Evolutionary conservation across 2,888 invertebrate genomes (phyloP).

Genomic region (Amblyjoppa proteus): DNA sequence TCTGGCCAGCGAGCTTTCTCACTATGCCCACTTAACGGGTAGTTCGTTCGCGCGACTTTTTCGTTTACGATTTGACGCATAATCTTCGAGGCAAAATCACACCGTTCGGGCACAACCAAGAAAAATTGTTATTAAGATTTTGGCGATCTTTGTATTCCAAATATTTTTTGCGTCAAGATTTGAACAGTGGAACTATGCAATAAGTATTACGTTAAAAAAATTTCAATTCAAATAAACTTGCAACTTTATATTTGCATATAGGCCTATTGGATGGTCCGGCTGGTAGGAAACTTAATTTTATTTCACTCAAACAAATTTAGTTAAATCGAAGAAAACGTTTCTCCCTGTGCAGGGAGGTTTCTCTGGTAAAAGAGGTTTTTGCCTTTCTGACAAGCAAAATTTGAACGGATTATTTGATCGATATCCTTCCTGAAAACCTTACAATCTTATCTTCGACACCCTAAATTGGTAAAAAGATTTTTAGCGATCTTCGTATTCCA

Average conservation of each 20-base stretch:
- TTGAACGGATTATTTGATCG: neutral
- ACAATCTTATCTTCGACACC: too few species aligned
- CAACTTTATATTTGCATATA: too few species aligned
- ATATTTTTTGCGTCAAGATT: neutral
- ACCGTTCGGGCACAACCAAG: neutral
- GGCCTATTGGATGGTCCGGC: too few species aligned
- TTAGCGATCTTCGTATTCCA: too few species aligned
- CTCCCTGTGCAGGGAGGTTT: too few species aligned
- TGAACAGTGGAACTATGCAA: too few species aligned
- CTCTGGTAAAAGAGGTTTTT: neutral
- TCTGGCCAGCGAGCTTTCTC: neutral
- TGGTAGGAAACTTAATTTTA: too few species aligned
- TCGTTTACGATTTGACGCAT: neutral
- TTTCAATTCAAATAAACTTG: too few species aligned
- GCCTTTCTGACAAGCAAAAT: neutral
- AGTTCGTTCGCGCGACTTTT: neutral
- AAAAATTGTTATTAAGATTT: neutral
- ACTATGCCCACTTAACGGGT: neutral
- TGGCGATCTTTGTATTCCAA: neutral
- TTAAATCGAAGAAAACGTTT: too few species aligned
- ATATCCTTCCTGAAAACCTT: neutral
- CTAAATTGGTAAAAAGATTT: too few species aligned
- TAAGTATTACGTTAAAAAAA: too few species aligned
- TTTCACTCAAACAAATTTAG: too few species aligned
- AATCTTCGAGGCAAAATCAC: neutral